Base-by-base conservation (phyloP, 2,888 invertebrate species). In the Drosophila leonis region DNA sequence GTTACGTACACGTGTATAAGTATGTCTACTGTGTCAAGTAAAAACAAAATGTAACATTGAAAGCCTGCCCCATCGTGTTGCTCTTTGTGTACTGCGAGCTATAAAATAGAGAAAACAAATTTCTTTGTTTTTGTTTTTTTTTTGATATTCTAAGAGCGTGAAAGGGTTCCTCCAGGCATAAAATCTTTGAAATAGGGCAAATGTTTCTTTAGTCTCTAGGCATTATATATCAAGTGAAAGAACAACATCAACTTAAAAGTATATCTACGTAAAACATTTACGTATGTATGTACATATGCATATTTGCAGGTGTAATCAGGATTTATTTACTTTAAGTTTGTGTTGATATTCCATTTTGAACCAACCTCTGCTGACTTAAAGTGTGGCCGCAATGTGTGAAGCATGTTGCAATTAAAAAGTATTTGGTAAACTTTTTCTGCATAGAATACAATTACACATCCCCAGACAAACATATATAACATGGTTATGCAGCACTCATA, bases 41-140 rank as follows among this genome's bases (percentile, higher is more conserved):
- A 15, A 49, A 46, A 29, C 15, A 37, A 59, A 66, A 63, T 55
- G 48, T 44, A 52, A 55, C 62, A 62, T 62, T 62, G 44, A 42
- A 60, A 57, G 61, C 57, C 59, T 65, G 46, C 54, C 15, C 24
- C 31, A 39, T 37, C 31, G 41, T 24, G 35, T 44, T 18, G 24
- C 55, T 65, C 49, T 33, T 49, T 51, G 20, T 42, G 44, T 29
- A 15, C 42, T 20, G 27, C 33, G 35, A 49, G 46, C 56, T 51
- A 27, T 20, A 64, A 68, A 63, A 68, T 46, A 64, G 49, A 64
- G 46, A 57, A 18, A 35, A 59, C 18, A 61, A 64, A 27, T 57
- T 74, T 52, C 18, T 64, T 8, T 27, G 37, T 41, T n/a, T 37
- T 31, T 55, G n/a, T 39, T 51, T 37, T 60, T 27, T 41, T 41